These are phyloP conservation scores for Zaprionus gabonicus DNA, from an alignment of 1,140 invertebrate genomes.

Conservation along the genomic window DNA sequence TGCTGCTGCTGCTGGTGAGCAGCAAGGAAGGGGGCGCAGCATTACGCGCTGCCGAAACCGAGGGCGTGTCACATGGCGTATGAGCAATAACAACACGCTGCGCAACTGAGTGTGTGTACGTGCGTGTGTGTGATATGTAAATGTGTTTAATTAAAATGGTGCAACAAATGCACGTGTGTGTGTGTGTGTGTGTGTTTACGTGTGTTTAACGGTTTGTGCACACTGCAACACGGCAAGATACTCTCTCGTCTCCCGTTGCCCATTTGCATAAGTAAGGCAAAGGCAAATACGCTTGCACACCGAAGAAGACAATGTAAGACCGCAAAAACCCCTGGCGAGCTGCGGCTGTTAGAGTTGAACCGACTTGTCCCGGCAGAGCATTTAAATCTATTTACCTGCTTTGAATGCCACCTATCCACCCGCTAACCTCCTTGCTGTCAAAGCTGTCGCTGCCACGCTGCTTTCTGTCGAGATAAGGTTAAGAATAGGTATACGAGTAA, in stretches of 20 bases:
- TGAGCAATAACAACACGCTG: constrained; percentile 45
- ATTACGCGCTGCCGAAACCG: constrained; percentile 27
- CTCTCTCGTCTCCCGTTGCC: background rate
- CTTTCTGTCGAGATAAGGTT: constrained; percentile 26
- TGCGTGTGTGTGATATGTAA: constrained; percentile 43
- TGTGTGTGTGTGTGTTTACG: constrained; percentile 10
- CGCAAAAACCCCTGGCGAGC: constrained; percentile 18
- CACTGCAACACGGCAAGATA: constrained; percentile 47
- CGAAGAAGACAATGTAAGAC: constrained; percentile 44
- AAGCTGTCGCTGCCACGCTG: background rate
- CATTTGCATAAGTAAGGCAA: constrained; percentile 74
- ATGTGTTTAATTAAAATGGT: constrained; percentile 76
- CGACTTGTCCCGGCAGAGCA: constrained; percentile 30
- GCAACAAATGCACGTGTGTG: constrained; percentile 46
- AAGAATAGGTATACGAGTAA: constrained; percentile 45
- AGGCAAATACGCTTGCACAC: constrained; percentile 41
- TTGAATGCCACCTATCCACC: constrained; percentile 6
- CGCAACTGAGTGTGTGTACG: no score
- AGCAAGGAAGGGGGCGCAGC: constrained; percentile 16
- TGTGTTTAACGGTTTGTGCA: constrained; percentile 44
- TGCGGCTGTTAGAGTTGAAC: constrained; percentile 16
- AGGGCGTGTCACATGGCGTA: constrained; percentile 55
- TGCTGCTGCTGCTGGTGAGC: background rate
- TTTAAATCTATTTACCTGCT: constrained; percentile 72
- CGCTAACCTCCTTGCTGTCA: background rate